These are phyloP conservation scores for Ormyrus labotus DNA, from an alignment of 2,888 invertebrate species.

Conservation along the genomic window DNA sequence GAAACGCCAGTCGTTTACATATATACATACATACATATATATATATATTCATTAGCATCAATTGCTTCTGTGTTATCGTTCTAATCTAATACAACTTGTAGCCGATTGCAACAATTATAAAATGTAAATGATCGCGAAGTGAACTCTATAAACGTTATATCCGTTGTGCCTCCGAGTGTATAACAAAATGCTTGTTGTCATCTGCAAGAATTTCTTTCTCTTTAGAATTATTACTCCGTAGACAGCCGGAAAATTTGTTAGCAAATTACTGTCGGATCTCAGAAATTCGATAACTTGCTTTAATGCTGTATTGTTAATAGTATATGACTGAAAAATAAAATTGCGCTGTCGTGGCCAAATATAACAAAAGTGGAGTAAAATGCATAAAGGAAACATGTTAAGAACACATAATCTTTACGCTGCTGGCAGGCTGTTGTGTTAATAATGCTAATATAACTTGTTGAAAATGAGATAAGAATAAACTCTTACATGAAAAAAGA, in stretches of 20 bases:
- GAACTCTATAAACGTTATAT: slow-evolving; percentile 55
- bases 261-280: slow-evolving; percentile 43
- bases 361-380: slow-evolving; percentile 51
- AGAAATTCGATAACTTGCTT: slow-evolving; percentile 55
- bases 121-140: slow-evolving; percentile 53
- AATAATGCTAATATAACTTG: slow-evolving; percentile 73
- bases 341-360: slow-evolving; percentile 60
- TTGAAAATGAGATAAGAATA: slow-evolving; percentile 72
- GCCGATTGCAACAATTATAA: slow-evolving; percentile 44
- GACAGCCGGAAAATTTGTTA: slow-evolving; percentile 41
- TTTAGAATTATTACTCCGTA: slow-evolving; percentile 38
- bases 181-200: slow-evolving; percentile 57
- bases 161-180: slow-evolving; percentile 58
- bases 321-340: slow-evolving; percentile 50
- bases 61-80: slow-evolving; percentile 56
- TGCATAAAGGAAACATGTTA: slow-evolving; percentile 59
- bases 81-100: slow-evolving; percentile 47
- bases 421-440: slow-evolving; percentile 76
- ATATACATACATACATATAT: not conserved
- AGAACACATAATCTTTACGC: slow-evolving; percentile 64
- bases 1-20: slow-evolving; percentile 55
- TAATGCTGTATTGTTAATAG: slow-evolving; percentile 57
- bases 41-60: slow-evolving; percentile 49
- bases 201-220: slow-evolving; percentile 53
- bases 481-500: slow-evolving; percentile 69